Conservation (phyloP, 2,888 invertebrate species). For the Cataglyphis cursor region DNA sequence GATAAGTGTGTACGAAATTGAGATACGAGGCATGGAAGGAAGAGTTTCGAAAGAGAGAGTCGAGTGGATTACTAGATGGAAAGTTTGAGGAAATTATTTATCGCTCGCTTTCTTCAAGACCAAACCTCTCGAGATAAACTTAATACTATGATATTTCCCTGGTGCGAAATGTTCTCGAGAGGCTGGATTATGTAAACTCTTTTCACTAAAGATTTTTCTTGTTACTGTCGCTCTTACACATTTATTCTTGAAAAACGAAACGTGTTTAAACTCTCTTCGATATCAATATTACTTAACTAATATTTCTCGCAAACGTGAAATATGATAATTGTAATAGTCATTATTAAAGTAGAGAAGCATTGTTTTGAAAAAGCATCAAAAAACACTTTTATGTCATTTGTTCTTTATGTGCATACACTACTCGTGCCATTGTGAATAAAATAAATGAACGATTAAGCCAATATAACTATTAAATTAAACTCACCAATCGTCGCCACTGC, state of each 20-base stretch:
- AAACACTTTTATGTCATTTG: background rate
- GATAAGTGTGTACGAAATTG: background rate
- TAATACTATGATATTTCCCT: background rate
- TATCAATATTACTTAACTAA: background rate
- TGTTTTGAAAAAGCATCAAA: background rate
- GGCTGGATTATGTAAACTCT: background rate
- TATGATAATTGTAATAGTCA: background rate
- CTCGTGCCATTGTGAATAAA: background rate
- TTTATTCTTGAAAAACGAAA: background rate
- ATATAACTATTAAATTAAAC: background rate
- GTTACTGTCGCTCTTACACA: constrained; percentile 10
- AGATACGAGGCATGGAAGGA: background rate
- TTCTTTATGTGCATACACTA: background rate
- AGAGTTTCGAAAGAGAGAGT: background rate
- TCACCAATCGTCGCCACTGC: background rate
- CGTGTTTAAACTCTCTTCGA: background rate
- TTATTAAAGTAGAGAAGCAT: background rate
- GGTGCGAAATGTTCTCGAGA: background rate
- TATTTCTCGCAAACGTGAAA: background rate
- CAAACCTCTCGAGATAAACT: background rate
- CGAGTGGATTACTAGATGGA: background rate
- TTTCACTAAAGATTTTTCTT: background rate
- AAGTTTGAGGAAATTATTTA: constrained; percentile 26
- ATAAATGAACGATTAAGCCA: background rate
- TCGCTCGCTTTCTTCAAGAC: background rate